Evolutionary conservation across 2,113 vertebrate genomes (phyloP).

Genomic region (Heterotis niloticus): DNA sequence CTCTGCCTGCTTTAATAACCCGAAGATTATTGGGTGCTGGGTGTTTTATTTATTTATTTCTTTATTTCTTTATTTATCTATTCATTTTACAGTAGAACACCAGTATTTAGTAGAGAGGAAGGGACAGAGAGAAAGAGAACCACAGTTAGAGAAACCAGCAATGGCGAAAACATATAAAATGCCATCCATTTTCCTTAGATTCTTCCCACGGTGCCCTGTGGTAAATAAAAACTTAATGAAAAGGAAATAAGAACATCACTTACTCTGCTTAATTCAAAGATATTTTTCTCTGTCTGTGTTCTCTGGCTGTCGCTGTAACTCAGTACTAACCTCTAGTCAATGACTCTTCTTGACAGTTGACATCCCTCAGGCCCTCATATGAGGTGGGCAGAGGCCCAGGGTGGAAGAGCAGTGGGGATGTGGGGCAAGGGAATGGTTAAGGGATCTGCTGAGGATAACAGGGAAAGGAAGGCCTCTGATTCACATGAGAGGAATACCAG

Average conservation of each 20-base stretch:
- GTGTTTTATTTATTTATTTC: no score
- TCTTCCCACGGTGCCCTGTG: not conserved
- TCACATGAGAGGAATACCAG: not conserved
- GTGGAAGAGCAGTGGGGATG: not conserved
- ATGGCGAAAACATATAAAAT: conserved; percentile 9
- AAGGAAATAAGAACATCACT: not conserved
- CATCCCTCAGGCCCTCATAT: not conserved
- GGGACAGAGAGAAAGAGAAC: not conserved
- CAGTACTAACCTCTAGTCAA: not conserved
- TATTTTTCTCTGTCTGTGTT: not conserved
- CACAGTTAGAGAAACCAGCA: not conserved
- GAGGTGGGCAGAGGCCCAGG: not conserved
- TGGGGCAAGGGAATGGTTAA: no score
- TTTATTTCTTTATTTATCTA: no score
- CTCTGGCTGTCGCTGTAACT: not conserved
- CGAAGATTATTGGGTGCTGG: not conserved
- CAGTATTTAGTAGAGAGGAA: not conserved
- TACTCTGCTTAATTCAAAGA: not conserved
- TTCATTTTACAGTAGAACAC: no score
- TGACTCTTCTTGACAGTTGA: not conserved
- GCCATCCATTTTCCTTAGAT: conserved; percentile 2
- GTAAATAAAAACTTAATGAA: not conserved
- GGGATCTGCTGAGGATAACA: not conserved
- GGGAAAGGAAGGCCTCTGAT: not conserved
- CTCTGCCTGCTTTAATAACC: not conserved